phyloP scores from a whole-genome alignment of 2,797 vertebrate genomes.

The Neosilurus hyrtlii region DNA sequence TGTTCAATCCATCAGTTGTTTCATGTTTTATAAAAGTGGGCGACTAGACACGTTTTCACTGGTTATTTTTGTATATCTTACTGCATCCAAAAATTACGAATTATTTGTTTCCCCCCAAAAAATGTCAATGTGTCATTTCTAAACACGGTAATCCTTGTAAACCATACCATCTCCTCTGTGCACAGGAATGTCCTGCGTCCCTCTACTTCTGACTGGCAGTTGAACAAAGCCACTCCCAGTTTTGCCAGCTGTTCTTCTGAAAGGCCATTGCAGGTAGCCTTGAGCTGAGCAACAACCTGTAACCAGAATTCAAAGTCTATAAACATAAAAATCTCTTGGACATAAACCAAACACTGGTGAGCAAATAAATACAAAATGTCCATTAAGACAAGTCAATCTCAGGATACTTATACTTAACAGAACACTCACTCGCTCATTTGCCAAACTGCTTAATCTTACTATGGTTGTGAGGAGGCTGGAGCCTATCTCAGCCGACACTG shows the following conservation, averaged over 20 bases:
- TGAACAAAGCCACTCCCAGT: conserved; percentile 74
- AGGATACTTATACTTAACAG: too few relatives aligned
- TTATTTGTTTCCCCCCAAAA: too few relatives aligned
- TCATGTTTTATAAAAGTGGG: neutral
- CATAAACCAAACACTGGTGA: neutral
- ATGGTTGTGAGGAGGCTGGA: too few relatives aligned
- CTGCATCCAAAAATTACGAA: neutral
- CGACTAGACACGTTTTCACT: neutral
- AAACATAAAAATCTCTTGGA: neutral
- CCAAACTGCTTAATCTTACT: too few relatives aligned
- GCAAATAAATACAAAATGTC: neutral
- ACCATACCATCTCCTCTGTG: conserved; percentile 57
- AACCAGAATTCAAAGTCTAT: neutral
- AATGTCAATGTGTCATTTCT: neutral
- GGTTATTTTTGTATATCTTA: neutral
- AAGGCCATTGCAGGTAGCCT: conserved; percentile 67
- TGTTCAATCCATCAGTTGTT: neutral
- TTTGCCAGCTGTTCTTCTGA: conserved; percentile 79
- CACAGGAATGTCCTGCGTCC: conserved; percentile 69
- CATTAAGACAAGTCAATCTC: neutral
- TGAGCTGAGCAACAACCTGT: conserved; percentile 71
- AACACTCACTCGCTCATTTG: too few relatives aligned
- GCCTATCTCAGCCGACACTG: too few relatives aligned
- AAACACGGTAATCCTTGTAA: neutral
- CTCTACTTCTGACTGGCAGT: conserved; percentile 76